Evolutionary conservation across 2,113 vertebrate genomes (phyloP).

Genomic region (Indicator maculatus): DNA sequence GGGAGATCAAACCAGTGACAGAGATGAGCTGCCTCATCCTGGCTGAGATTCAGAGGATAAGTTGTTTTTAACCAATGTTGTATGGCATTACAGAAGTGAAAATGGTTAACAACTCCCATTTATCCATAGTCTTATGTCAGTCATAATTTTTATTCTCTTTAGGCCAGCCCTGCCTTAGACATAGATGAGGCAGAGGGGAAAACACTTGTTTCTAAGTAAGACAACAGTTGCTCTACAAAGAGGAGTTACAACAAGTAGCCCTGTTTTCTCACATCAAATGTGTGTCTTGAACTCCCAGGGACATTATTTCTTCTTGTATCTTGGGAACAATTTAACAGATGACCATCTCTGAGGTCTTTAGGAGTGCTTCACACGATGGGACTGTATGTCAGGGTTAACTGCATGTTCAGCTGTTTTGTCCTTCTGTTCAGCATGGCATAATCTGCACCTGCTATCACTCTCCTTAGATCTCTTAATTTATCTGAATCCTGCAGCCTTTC

Average conservation of each 20-base stretch:
- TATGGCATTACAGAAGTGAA: conserved; percentile 43
- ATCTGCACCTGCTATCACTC: background rate
- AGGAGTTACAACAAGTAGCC: background rate
- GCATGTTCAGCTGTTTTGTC: background rate
- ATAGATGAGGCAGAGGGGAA: background rate
- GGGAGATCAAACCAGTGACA: conserved; percentile 57
- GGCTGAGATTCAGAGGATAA: conserved; percentile 53
- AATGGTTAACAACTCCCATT: conserved; percentile 18
- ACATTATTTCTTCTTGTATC: background rate
- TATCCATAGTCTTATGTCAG: conserved; percentile 6
- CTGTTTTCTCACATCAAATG: background rate
- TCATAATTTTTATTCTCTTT: background rate
- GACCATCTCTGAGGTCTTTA: background rate
- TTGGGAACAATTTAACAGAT: background rate
- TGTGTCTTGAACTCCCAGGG: background rate
- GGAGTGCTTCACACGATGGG: background rate
- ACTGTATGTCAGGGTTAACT: background rate
- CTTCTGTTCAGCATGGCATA: background rate
- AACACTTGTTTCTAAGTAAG: background rate
- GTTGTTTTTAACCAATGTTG: conserved; percentile 63
- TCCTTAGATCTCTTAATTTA: background rate
- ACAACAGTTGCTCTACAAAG: background rate
- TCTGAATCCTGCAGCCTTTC: background rate
- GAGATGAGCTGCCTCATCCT: conserved; percentile 54
- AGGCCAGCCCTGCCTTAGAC: background rate